Base-by-base conservation (phyloP, 2,797 vertebrate genomes). In the Muraenolepis orangiensis region DNA sequence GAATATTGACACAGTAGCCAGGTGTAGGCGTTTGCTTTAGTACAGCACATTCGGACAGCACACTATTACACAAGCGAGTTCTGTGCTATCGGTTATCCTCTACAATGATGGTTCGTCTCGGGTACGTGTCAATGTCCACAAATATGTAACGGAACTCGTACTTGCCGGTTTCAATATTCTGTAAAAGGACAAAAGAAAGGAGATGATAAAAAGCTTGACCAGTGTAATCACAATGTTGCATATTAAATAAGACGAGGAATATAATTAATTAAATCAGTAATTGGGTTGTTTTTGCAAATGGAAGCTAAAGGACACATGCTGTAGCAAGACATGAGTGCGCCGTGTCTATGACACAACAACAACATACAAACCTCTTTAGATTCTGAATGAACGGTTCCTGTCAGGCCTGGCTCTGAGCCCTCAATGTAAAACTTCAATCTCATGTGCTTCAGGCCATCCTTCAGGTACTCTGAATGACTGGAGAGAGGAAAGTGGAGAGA, bases 341-440 rank as follows among this genome's bases (percentile, higher is more conserved):
- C 51, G 23, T n/a, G 51, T n/a, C 46, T 20, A 51, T 13, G 10
- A 4, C 10, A 26, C 3, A 71, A 66, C 8, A 79, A 78, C 0
- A 64, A 14, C 13, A 32, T 12, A 42, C 23, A 12, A 36, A 89
- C 98, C 96, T 99, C 95, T 90, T 93, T 96, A 30, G 97, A 94
- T 86, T 98, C 96, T 8, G 93, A 90, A 29, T 98, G 95, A 69
- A 97, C 98, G 0, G 95, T 97, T 80, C 97, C 98, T 72, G 88
- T 94, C 70, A 94, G 90, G 57, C 95, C 96, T 0, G 95, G 94
- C 86, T 98, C 96, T 0, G 93, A 94, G 26, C 98, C 97, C 81
- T 98, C 93, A 11, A 99, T 97, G 89, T 98, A 98, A 92, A 99
- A 99, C 87, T 95, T 98, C 34, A 99, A 89, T 67, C 94, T 94